A percentile compares a stretch with the other conserved stretches of the same genome.
Evolutionary conservation across 1,140 invertebrate genomes (phyloP).

Genomic region (Ooceraea biroi): DNA sequence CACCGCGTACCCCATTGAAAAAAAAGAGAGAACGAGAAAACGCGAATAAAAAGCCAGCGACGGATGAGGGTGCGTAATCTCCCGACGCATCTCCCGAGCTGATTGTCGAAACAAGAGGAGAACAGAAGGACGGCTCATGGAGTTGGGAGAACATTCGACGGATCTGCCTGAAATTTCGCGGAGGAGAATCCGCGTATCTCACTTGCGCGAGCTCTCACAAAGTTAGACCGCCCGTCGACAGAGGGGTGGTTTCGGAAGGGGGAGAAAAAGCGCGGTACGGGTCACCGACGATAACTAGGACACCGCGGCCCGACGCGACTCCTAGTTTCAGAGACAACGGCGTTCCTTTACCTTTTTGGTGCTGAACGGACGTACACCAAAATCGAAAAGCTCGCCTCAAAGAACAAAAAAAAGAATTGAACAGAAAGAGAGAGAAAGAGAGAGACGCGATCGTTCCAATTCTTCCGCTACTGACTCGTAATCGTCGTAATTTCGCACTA

Average conservation of each 20-base stretch:
- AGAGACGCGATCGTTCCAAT: background rate
- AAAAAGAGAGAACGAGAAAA: background rate
- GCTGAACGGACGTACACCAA: slow-evolving; percentile 32
- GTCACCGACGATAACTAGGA: slow-evolving; percentile 53
- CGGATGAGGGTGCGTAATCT: no score
- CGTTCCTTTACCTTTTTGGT: slow-evolving; percentile 41
- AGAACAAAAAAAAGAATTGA: background rate
- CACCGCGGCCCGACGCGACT: slow-evolving; percentile 53
- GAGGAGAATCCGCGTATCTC: slow-evolving; percentile 25
- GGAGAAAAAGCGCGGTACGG: slow-evolving; percentile 55
- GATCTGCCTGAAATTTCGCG: slow-evolving; percentile 14
- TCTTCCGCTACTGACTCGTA: background rate
- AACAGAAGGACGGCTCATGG: background rate
- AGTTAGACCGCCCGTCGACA: slow-evolving; percentile 30
- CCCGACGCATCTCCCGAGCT: background rate
- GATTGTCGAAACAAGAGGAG: background rate
- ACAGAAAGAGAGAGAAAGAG: background rate
- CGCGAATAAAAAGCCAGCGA: no score
- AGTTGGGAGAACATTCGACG: background rate
- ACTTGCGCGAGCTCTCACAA: slow-evolving; percentile 33
- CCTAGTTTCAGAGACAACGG: slow-evolving; percentile 44
- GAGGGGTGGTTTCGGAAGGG: slow-evolving; percentile 11
- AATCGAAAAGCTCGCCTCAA: background rate
- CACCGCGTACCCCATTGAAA: background rate
- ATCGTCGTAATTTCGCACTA: background rate